phyloP scores from a whole-genome alignment of 2,888 invertebrate species.

The Nephrotoma appendiculata region DNA sequence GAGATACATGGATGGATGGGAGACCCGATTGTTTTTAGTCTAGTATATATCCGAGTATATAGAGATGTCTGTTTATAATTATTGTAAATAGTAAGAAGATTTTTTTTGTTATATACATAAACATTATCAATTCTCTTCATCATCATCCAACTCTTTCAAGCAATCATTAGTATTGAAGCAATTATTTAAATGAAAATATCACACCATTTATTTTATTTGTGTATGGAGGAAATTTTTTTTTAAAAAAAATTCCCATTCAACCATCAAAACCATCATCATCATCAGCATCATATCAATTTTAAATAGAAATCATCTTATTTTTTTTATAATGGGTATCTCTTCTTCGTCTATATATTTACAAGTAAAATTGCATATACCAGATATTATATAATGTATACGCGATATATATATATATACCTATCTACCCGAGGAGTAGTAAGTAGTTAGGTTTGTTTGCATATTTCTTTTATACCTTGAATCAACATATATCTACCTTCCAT shows the following conservation, averaged over 20 bases:
- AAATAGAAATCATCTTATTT: not conserved
- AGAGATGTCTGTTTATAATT: not conserved
- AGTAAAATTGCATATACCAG: not conserved
- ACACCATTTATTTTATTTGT: constrained; percentile 2
- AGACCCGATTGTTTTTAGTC: not conserved
- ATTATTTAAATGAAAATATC: constrained; percentile 4
- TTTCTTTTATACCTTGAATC: not conserved
- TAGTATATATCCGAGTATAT: not conserved
- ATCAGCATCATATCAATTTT: not conserved
- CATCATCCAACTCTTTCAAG: not conserved
- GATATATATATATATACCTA: not conserved
- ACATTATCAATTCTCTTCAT: not conserved
- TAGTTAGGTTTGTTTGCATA: not conserved
- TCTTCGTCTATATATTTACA: not conserved
- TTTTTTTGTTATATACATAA: not conserved
- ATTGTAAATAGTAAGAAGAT: not conserved
- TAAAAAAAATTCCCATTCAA: not conserved
- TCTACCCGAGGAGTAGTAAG: not conserved
- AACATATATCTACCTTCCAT: not conserved
- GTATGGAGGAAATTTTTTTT: not conserved
- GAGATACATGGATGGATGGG: not conserved
- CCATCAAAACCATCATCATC: not conserved
- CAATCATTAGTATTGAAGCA: constrained; percentile 3
- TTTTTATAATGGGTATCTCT: not conserved
- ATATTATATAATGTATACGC: not conserved